These are phyloP conservation scores for Columba janthina DNA, from an alignment of 2,113 vertebrate species.

Conservation along the genomic window DNA sequence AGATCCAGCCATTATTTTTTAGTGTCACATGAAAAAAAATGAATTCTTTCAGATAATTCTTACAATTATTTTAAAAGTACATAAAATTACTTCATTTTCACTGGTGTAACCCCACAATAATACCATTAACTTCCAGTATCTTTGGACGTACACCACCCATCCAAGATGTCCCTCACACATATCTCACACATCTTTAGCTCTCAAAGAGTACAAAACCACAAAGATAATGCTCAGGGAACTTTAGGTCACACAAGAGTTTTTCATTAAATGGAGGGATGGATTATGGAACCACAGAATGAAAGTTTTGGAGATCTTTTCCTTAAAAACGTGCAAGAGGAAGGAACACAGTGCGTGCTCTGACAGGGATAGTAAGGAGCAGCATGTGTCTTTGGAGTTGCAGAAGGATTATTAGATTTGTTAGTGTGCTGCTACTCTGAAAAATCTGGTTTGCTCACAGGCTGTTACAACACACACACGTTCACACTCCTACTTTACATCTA, in stretches of 20 bases:
- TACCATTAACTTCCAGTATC: not conserved
- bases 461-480: not conserved
- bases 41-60: not conserved
- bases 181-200: not conserved
- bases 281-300: not conserved
- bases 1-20: not conserved
- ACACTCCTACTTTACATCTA: not conserved
- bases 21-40: not conserved
- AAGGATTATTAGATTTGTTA: not conserved
- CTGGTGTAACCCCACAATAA: not conserved
- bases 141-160: not conserved
- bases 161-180: not conserved
- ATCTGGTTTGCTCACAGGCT: not conserved
- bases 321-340: not conserved
- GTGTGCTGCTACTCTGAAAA: not conserved
- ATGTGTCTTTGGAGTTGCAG: not conserved
- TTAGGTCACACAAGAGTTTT: not conserved
- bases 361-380: not conserved
- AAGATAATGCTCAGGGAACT: not conserved
- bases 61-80: not conserved
- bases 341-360: not conserved
- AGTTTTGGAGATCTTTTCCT: not conserved
- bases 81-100: not conserved
- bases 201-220: not conserved
- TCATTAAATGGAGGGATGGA: not conserved